Percentiles rank a stretch among this genome's conserved stretches.
Evolutionary conservation across 2,113 vertebrate genomes (phyloP).

Genomic region (Tretioscincus oriximinensis): DNA sequence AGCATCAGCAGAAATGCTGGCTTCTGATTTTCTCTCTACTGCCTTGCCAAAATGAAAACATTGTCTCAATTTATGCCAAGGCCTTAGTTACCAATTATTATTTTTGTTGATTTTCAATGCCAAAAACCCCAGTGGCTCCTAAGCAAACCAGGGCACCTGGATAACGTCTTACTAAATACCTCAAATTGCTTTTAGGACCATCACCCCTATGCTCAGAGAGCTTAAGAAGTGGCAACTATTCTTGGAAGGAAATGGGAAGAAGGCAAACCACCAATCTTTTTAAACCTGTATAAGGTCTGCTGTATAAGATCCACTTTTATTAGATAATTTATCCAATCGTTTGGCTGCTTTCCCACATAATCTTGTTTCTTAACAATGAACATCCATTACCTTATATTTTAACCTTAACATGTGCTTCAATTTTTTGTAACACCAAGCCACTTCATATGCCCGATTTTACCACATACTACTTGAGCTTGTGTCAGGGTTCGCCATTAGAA

Average conservation of each 20-base stretch:
- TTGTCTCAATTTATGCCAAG: not conserved
- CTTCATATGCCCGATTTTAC: not conserved
- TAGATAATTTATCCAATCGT: not conserved
- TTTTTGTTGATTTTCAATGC: not conserved
- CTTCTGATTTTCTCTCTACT: not conserved
- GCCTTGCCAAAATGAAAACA: not conserved
- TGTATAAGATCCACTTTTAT: not conserved
- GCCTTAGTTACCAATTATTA: not conserved
- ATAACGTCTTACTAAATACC: not conserved
- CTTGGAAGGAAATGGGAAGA: not conserved
- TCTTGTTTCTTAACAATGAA: not conserved
- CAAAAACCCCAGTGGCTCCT: not conserved
- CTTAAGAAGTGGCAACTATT: not conserved
- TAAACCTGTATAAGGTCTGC: not conserved
- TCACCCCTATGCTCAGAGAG: not conserved
- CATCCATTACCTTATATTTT: not conserved
- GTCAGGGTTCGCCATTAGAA: too few species aligned
- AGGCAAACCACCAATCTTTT: not conserved
- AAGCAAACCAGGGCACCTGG: not conserved
- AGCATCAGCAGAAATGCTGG: not conserved
- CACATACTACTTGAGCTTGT: too few species aligned
- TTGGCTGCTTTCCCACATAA: not conserved
- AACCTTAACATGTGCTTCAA: not conserved
- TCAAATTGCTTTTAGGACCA: not conserved
- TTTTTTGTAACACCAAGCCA: not conserved